phyloP scores from a whole-genome alignment of 2,888 invertebrate species.

The Ormyrus thymus region DNA sequence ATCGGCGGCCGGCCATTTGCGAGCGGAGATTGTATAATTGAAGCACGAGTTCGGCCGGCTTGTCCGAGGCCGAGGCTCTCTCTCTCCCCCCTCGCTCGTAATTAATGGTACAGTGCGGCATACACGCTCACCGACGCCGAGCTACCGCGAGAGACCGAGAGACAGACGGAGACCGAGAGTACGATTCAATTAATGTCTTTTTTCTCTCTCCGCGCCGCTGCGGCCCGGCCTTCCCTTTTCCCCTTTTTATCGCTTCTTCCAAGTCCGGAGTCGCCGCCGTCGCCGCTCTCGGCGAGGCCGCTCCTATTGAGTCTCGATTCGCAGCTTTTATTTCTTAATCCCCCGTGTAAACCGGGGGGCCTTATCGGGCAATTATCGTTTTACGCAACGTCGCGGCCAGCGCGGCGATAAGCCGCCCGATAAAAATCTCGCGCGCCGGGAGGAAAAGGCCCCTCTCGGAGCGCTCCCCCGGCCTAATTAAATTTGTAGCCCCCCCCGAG shows the following conservation, averaged over 20 bases:
- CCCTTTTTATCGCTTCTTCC: conserved; percentile 5
- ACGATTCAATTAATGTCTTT: conserved; percentile 41
- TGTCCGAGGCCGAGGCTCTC: not conserved
- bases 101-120: conserved; percentile 46
- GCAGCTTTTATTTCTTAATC: no score
- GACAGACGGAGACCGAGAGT: not conserved
- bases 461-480: not conserved
- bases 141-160: not conserved
- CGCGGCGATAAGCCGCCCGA: no score
- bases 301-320: not conserved
- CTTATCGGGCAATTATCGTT: no score
- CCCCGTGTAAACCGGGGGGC: no score
- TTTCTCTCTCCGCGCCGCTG: conserved; percentile 6
- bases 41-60: conserved; percentile 18
- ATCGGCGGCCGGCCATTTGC: not conserved
- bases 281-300: not conserved
- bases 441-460: no score
- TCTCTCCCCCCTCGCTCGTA: conserved; percentile 2
- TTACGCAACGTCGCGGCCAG: no score
- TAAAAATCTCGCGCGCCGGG: no score
- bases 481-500: not conserved
- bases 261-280: not conserved
- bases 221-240: not conserved
- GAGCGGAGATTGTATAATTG: conserved; percentile 30
- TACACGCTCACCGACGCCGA: conserved; percentile 20